These are phyloP conservation scores for Morone chrysops DNA, from an alignment of 2,113 vertebrate genomes.

Conservation along the genomic window DNA sequence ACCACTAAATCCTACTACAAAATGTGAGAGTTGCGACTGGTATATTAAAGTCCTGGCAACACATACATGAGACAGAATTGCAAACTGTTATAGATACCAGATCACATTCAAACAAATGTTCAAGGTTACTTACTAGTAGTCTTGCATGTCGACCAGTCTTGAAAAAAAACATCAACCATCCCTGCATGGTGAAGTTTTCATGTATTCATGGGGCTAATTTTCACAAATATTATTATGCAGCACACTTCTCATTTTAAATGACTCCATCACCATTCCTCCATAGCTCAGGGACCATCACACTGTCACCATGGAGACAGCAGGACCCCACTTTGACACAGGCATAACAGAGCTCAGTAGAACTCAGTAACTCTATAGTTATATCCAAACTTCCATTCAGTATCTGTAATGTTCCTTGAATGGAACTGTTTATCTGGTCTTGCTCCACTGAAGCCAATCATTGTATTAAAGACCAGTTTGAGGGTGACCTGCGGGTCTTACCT, in stretches of 20 bases:
- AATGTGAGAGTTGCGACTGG: not conserved
- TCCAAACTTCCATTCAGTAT: slow-evolving; percentile 73
- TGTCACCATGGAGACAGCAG: slow-evolving; percentile 79
- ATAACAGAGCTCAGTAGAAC: slow-evolving; percentile 58
- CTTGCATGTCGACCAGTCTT: slow-evolving; percentile 5
- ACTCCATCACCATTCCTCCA: slow-evolving; percentile 53
- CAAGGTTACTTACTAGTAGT: not conserved
- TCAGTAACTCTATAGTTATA: slow-evolving; percentile 69
- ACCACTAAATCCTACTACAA: not conserved
- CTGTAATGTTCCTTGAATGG: slow-evolving; percentile 69
- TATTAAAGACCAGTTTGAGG: slow-evolving; percentile 63
- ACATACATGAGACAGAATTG: not conserved
- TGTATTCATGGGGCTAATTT: slow-evolving; percentile 74
- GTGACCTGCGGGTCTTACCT: slow-evolving; percentile 72
- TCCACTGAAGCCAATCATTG: slow-evolving; percentile 78
- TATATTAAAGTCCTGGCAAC: not conserved
- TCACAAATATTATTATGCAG: slow-evolving; percentile 77
- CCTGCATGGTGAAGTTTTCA: slow-evolving; percentile 48
- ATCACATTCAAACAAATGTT: too few species aligned
- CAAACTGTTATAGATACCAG: too few species aligned
- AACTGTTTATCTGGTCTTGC: slow-evolving; percentile 80
- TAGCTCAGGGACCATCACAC: slow-evolving; percentile 69
- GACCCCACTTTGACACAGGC: slow-evolving; percentile 60
- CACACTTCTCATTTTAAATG: slow-evolving; percentile 71
- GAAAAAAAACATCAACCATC: slow-evolving; percentile 31